A percentile compares a stretch with the other conserved stretches of the same genome.
Conservation (phyloP, 2,113 vertebrate species). For the Conger conger region DNA sequence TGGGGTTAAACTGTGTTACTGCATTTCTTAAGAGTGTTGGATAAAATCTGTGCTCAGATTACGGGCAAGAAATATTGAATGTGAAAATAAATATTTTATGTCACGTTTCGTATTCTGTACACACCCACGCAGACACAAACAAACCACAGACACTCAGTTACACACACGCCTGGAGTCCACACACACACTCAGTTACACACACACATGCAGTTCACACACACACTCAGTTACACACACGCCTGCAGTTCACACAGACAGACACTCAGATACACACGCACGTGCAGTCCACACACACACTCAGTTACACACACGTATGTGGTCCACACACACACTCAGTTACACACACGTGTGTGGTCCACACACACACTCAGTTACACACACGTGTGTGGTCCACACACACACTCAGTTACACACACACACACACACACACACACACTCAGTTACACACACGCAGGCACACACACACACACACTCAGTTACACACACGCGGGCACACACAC, state of each 20-base stretch:
- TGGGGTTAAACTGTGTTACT: too few relatives aligned
- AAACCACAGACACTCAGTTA: slow-evolving; percentile 54
- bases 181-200: neutral
- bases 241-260: too few relatives aligned
- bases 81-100: too few relatives aligned
- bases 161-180: slow-evolving; percentile 38
- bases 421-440: neutral
- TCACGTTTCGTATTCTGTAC: too few relatives aligned
- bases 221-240: too few relatives aligned
- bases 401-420: slow-evolving; percentile 3
- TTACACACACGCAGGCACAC: too few relatives aligned
- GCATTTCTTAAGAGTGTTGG: too few relatives aligned
- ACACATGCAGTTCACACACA: slow-evolving; percentile 28
- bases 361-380: neutral
- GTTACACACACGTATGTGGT: slow-evolving; percentile 18
- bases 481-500: slow-evolving; percentile 34
- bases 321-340: slow-evolving; percentile 19
- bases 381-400: neutral
- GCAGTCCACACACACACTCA: neutral
- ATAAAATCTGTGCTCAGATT: too few relatives aligned
- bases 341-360: slow-evolving; percentile 9
- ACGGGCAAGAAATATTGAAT: too few relatives aligned
- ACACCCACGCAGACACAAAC: too few relatives aligned
- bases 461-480: slow-evolving; percentile 30
- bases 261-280: slow-evolving; percentile 58